Evolutionary conservation across 1,140 invertebrate genomes (phyloP), one percentile per base, ranked within the genome.

Genomic region (Apis dorsata): DNA sequence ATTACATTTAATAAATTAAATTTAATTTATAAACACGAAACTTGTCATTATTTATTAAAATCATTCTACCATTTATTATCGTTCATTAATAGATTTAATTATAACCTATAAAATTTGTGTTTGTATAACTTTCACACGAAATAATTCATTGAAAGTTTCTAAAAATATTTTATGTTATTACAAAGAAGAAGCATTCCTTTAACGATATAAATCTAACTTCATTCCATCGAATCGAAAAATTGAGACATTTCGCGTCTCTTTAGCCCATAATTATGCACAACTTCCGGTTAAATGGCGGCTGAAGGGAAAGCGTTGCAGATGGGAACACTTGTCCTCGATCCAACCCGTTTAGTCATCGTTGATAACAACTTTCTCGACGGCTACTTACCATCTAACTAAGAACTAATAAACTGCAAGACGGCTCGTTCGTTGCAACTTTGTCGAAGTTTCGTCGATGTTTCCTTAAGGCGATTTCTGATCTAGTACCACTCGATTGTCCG

Each of bases 281-380:
- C 24, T 73, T 73, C 24, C 24, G 55, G 12, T 59, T 73, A 34
- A 73, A 59, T 59, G 71, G 12, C 28, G 70, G 13, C 15, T 21
- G 70, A 28, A n/a, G 24, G 0, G 70, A 44, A 28, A 51, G 59
- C 1, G 79, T 73, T 57, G 60, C 78, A 24, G 49, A 49, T 12
- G 51, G 21, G 55, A 80, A 73, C 51, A 65, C 60, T 81, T 81
- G 71, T 24, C 57, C 62, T 28, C 11, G 71, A 80, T 80, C 60
- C 34, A 28, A 59, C 19, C 28, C 49, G 77, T 62, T 55, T 74
- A 81, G 60, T 74, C 70, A 49, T 17, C 11, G 53, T 17, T 34
- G 71, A 81, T 81, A 66, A 53, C 60, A 74, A 81, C 79, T 81
- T 81, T 55, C 59, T 24, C 73, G 53, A 66, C 62, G 60, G 62